phyloP scores from a whole-genome alignment of 1,140 invertebrate species.

The Spodoptera litura region DNA sequence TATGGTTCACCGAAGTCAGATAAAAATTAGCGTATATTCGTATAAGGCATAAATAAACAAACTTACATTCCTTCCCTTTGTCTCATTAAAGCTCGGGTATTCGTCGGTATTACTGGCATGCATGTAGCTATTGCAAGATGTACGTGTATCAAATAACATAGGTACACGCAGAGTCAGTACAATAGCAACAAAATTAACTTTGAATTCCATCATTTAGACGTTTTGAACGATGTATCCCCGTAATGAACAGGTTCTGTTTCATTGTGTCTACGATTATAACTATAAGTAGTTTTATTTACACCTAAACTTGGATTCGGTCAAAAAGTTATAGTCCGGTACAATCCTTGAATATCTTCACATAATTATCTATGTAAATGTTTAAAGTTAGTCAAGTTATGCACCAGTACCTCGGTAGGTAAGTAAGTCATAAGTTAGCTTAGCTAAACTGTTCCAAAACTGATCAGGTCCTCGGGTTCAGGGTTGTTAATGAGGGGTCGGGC shows the following conservation, averaged over 20 bases:
- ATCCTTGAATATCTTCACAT: too few species aligned
- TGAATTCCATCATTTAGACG: not conserved
- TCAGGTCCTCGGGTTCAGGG: not conserved
- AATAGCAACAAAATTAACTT: not conserved
- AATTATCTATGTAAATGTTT: too few species aligned
- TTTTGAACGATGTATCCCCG: not conserved
- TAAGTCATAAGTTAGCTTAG: too few species aligned
- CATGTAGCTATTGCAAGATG: not conserved
- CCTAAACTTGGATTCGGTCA: too few species aligned
- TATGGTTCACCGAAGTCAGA: not conserved
- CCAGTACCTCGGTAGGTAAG: too few species aligned
- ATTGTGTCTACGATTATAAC: too few species aligned
- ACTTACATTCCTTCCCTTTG: slow-evolving; percentile 30
- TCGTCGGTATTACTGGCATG: slow-evolving; percentile 14
- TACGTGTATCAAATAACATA: not conserved
- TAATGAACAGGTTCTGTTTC: too few species aligned
- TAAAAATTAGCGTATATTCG: not conserved
- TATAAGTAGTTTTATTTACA: too few species aligned
- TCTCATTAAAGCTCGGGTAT: slow-evolving; percentile 28
- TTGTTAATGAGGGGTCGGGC: slow-evolving; percentile 13
- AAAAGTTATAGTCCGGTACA: too few species aligned
- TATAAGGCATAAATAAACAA: not conserved
- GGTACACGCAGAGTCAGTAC: not conserved
- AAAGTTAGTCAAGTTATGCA: too few species aligned
- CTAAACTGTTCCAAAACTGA: slow-evolving; percentile 18